Base-by-base conservation (phyloP, 2,888 invertebrate genomes). In the Kryphioiulus occultus region DNA sequence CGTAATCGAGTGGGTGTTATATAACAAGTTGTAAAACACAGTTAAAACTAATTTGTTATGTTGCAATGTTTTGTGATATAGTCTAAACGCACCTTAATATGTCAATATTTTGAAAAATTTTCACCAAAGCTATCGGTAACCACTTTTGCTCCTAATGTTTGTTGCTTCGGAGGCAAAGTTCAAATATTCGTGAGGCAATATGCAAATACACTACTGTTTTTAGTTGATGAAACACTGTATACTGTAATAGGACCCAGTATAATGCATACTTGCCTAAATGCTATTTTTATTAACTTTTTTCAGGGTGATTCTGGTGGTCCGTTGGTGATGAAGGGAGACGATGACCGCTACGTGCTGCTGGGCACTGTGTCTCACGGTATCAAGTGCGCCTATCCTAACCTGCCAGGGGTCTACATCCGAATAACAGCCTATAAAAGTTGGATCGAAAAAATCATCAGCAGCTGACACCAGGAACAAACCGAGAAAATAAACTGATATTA, bases 251-350 rank as follows among this genome's bases (percentile, higher is more conserved):
- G 5, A 4, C n/a, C 4, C 2, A 26, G 9, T 59, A 86, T 68
- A 59, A 22, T 86, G 44, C 7, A 7, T 68, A 68, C 3, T 68
- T 22, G 10, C 26, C 26, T 7, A 68, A 22, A 3, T 68, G 3
- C 68, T 3, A 10, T 68, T n/a, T n/a, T n/a, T n/a, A n/a, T n/a
- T n/a, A n/a, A n/a, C n/a, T 68, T 53, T 88, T 87, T 84, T 85
- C 44, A 97, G 97, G 97, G 98, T 89, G 98, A 98, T 93, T 97
- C 97, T 89, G 98, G 98, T 0, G 98, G 98, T 15, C 98, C 98
- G 0, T 92, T 98, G 89, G 96, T 97, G 87, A 93, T 97, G 15
- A 96, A 96, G 91, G 93, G 96, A 86, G 94, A 95, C 0, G 96
- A 97, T 90, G 97, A 97, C 0, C 94, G 95, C 89, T 98, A 97